phyloP scores from a whole-genome alignment of 1,140 invertebrate genomes.

The Hylaeus volcanicus region DNA sequence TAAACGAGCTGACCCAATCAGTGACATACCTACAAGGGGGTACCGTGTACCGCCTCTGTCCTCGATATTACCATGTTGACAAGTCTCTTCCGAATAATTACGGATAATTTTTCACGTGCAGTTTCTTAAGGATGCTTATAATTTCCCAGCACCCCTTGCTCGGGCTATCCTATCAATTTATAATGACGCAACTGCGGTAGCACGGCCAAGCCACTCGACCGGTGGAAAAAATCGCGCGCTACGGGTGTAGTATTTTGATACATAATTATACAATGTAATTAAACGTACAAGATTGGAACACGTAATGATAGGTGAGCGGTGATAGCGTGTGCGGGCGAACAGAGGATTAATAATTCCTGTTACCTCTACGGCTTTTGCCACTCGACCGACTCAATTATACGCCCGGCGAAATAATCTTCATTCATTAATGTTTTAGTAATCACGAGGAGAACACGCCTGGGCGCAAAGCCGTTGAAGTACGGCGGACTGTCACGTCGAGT shows the following conservation, averaged over 20 bases:
- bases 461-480: slow-evolving; percentile 13
- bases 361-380: slow-evolving; percentile 23
- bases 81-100: background rate
- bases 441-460: slow-evolving; percentile 29
- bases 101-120: background rate
- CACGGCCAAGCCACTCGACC: background rate
- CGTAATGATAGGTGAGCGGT: background rate
- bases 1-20: no score
- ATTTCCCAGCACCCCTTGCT: background rate
- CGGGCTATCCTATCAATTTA: background rate
- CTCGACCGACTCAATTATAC: slow-evolving; percentile 49
- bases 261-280: slow-evolving; percentile 24
- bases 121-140: background rate
- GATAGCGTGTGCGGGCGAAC: background rate
- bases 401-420: slow-evolving; percentile 47
- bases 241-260: background rate
- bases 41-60: background rate
- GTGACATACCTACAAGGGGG: no score
- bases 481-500: slow-evolving; percentile 39
- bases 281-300: slow-evolving; percentile 1
- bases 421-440: slow-evolving; percentile 55
- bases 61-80: no score
- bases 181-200: background rate
- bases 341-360: slow-evolving; percentile 23
- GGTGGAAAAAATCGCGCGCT: background rate